A percentile compares a stretch with the other conserved stretches of the same genome.
These are phyloP conservation scores for Atta texana DNA, from an alignment of 1,140 invertebrate species.

Conservation along the genomic window DNA sequence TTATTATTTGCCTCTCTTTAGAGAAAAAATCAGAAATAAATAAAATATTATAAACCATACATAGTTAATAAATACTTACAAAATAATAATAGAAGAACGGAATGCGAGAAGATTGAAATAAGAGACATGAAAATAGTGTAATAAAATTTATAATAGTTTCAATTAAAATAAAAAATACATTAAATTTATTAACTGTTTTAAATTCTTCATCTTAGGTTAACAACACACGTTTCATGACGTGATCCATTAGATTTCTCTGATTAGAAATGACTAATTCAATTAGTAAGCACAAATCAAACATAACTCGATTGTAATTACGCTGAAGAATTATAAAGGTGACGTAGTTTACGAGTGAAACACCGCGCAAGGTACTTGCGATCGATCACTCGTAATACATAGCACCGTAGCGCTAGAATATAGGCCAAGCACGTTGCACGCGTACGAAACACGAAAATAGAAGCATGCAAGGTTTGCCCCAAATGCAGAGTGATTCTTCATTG, in stretches of 20 bases:
- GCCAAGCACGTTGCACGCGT: conserved; percentile 47
- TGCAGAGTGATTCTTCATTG: conserved; percentile 59
- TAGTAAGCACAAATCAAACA: neutral
- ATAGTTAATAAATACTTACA: neutral
- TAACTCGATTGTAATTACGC: neutral
- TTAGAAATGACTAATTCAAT: neutral
- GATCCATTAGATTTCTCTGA: neutral
- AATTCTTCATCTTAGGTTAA: neutral
- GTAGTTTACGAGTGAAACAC: conserved; percentile 13
- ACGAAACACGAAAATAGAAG: conserved; percentile 68
- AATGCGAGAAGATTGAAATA: neutral
- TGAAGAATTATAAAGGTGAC: neutral
- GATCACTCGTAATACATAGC: conserved; percentile 64
- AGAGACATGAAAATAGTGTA: neutral
- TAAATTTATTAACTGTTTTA: neutral
- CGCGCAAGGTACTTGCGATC: conserved; percentile 73
- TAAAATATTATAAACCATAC: neutral
- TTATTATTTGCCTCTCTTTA: neutral
- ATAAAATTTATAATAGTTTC: neutral
- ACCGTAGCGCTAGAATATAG: conserved; percentile 59
- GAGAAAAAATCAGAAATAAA: neutral
- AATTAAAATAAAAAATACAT: no score
- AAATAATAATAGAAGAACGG: neutral
- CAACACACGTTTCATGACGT: neutral
- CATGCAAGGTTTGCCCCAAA: conserved; percentile 69